Evolutionary conservation across 53 echinoderm and acorn worm genomes (phyloP), one percentile per base, ranked within the genome.

Genomic region (Arbacia lixula): DNA sequence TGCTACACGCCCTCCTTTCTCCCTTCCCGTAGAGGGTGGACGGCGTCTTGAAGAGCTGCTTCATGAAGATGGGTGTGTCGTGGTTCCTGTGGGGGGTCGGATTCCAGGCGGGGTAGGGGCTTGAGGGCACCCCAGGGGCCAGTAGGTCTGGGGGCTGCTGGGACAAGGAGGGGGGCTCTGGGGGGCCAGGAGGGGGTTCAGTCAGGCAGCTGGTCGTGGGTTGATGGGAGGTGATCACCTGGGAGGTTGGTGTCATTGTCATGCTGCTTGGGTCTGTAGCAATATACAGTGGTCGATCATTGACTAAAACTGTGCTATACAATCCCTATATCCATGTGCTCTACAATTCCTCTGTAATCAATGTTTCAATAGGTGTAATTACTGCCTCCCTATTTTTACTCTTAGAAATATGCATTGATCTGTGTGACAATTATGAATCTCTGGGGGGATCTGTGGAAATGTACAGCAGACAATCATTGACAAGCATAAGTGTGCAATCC

Each of bases 21-120:
- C 65, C 87, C 2, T 78, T 11, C 39, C 69, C 76, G 40, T 43
- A 63, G 37, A 90, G 32, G 2, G 71, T 63, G 20, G 89, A 85
- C 1, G 90, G 93, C 5, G 93, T 93, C 83, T 93, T 93, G 62
- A 93, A 93, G 25, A 93, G 87, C 65, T 90, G 89, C 85, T 93
- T 90, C 85, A 90, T 87, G 72, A 90, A 93, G 32, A 77, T 69
- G 16, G 93, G 93, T 10, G 90, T 90, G 66, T 69, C 71, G 50
- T 36, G 76, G 25, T 64, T 19, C 37, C 54, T 85, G 12, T 79
- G 39, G n/a, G 12, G 2, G 58, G 77, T 74, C 6, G 71, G 85
- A 24, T 71, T 76, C 87, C 84, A 91, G 25, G 61, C 74, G 8
- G 86, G 84, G 51, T 67, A 66, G 16, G 87, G 66, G 64, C 71